Conservation (phyloP, 2,797 vertebrate species). For the Epinephelus coioides region DNA sequence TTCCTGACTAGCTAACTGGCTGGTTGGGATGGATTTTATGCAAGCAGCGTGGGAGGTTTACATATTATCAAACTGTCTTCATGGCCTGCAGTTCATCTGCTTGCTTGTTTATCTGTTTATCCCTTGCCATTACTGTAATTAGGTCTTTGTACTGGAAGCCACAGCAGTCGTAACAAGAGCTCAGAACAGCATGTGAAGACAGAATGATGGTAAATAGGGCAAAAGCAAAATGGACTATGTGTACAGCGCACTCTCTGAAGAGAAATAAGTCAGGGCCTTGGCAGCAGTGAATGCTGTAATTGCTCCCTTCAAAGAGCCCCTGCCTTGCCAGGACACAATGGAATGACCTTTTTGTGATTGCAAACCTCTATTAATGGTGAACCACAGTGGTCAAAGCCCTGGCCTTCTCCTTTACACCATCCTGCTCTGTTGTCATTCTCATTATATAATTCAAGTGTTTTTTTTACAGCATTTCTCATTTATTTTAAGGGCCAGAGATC, state of each 20-base stretch:
- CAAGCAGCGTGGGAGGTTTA: constrained; percentile 77
- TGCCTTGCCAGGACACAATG: constrained; percentile 77
- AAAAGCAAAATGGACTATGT: constrained; percentile 77
- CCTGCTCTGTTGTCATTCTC: constrained; percentile 52
- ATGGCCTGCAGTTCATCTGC: constrained; percentile 71
- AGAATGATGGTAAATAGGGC: constrained; percentile 80
- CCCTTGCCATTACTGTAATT: constrained; percentile 82
- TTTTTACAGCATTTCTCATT: constrained; percentile 53
- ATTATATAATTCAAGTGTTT: constrained; percentile 59
- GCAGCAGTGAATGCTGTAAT: constrained; percentile 80
- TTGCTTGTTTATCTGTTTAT: constrained; percentile 80
- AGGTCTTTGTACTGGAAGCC: constrained; percentile 77
- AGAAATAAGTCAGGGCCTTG: constrained; percentile 78
- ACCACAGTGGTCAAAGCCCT: constrained; percentile 63
- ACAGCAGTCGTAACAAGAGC: constrained; percentile 70
- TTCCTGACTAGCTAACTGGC: constrained; percentile 55
- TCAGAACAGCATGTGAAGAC: constrained; percentile 76
- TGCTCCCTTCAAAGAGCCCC: constrained; percentile 82
- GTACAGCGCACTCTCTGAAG: constrained; percentile 71
- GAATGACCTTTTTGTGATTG: constrained; percentile 83
- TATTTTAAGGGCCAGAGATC: constrained; percentile 41
- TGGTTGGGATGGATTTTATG: constrained; percentile 66
- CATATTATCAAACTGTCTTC: constrained; percentile 78
- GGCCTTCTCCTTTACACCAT: constrained; percentile 53
- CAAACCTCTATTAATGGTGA: constrained; percentile 76